Evolutionary conservation across 2,113 vertebrate species (phyloP), one percentile per base, ranked within the genome.

Genomic region (Percina caprodes): DNA sequence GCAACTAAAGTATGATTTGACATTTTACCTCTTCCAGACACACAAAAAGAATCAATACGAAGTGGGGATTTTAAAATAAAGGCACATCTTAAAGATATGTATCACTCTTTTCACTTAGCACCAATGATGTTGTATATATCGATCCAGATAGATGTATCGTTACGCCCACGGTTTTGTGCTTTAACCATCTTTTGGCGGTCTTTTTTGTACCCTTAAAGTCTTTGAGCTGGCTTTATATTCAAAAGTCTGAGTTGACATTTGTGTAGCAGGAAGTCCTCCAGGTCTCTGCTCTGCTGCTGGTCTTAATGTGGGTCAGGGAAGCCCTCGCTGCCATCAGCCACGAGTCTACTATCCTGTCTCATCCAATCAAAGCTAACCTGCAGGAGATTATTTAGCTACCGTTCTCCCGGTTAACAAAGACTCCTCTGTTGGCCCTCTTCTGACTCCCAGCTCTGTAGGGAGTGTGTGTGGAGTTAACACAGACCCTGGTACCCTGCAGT

Each of bases 331-430:
- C 69, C 66, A 30, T 67, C 35, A 13, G 83, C 85, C 69, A 63
- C 51, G 21, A 56, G 79, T 23, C 72, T 23, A 42, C 83, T 70
- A 70, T 89, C 86, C 88, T 71, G 85, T 83, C 88, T 88, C 80
- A 88, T 89, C 91, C 91, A 92, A 93, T 92, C 91, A 92, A 85
- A 90, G 70, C 88, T 42, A 10, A 79, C 88, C 85, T 82, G 55
- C 30, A 65, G 75, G 78, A 78, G 89, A 90, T 92, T 91, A 87
- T 69, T 77, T 39, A 55, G 69, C 84, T 42, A 35, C 72, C 45
- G n/a, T 65, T 72, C 30, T 23, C 55, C 30, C 14, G 4, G 35
- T 65, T 82, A 79, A 92, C 91, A 91, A 86, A 87, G 89, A 58
- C 79, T 73, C 60, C 62, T 86, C 61, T 91, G 89, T 91, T 59